Evolutionary conservation across 2,797 vertebrate genomes (phyloP).

Genomic region (Falco columbarius): DNA sequence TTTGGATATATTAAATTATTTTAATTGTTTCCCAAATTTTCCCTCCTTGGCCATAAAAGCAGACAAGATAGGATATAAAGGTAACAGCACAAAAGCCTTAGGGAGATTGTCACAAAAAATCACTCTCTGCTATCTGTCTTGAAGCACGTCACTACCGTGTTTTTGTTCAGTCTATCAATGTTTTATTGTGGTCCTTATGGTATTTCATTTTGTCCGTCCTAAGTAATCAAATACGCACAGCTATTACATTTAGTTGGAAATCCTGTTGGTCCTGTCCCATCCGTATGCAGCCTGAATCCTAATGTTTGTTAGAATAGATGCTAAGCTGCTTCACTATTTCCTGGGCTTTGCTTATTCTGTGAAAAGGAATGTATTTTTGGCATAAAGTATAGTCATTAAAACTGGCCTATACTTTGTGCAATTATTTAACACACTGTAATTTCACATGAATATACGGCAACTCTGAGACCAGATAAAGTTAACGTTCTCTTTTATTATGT

Average conservation of each 20-base stretch:
- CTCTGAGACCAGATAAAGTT: conserved; percentile 80
- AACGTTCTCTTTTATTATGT: conserved; percentile 48
- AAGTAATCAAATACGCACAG: conserved; percentile 88
- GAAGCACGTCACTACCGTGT: conserved; percentile 99
- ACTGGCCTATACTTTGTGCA: conserved; percentile 89
- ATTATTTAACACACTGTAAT: conserved; percentile 87
- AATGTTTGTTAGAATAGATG: conserved; percentile 95
- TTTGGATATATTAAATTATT: conserved; percentile 86
- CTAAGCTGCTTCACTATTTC: conserved; percentile 90
- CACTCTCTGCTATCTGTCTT: conserved; percentile 94
- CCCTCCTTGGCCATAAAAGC: conserved; percentile 97
- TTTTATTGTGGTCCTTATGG: conserved; percentile 89
- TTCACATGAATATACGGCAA: conserved; percentile 92
- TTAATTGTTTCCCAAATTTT: conserved; percentile 99
- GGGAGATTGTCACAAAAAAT: conserved; percentile 97
- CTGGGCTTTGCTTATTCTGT: conserved; percentile 91
- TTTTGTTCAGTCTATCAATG: conserved; percentile 97
- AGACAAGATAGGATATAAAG: conserved; percentile 99
- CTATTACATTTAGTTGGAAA: conserved; percentile 86
- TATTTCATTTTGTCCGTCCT: conserved; percentile 95
- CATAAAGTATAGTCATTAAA: conserved; percentile 89
- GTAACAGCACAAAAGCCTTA: conserved; percentile 96
- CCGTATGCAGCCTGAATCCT: conserved; percentile 93
- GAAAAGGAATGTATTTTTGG: conserved; percentile 91
- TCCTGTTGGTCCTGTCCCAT: conserved; percentile 89